Conservation (phyloP, 2,113 vertebrate species). For the Gymnorhina tibicen region DNA sequence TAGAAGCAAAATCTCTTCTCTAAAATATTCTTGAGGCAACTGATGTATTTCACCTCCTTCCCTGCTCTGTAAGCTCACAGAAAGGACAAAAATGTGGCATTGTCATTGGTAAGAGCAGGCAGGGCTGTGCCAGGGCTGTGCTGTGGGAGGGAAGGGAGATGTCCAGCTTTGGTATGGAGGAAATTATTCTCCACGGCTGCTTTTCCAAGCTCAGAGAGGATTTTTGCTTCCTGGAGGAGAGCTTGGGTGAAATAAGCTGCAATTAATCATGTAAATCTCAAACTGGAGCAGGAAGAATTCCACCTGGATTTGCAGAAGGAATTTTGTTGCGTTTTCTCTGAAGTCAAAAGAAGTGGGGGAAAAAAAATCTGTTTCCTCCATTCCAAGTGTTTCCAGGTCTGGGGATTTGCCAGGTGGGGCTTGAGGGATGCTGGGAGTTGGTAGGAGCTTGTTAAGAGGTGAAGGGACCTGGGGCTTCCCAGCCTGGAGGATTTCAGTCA, state of each 20-base stretch:
- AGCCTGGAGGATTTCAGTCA: accelerated
- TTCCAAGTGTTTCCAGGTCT: neutral
- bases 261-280: neutral
- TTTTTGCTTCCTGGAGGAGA: neutral
- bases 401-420: neutral
- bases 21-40: neutral
- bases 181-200: neutral
- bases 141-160: neutral
- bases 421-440: neutral
- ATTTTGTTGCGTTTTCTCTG: neutral
- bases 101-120: neutral
- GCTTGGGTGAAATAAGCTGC: neutral
- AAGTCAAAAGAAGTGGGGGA: neutral
- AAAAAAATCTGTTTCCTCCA: neutral
- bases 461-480: neutral
- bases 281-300: neutral
- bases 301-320: neutral
- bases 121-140: neutral
- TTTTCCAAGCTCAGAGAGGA: neutral
- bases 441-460: neutral
- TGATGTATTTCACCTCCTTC: neutral
- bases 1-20: neutral
- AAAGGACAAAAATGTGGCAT: neutral
- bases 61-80: neutral
- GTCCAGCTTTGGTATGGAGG: accelerated